phyloP scores from a whole-genome alignment of 2,888 invertebrate genomes.

The Aromia moschata region DNA sequence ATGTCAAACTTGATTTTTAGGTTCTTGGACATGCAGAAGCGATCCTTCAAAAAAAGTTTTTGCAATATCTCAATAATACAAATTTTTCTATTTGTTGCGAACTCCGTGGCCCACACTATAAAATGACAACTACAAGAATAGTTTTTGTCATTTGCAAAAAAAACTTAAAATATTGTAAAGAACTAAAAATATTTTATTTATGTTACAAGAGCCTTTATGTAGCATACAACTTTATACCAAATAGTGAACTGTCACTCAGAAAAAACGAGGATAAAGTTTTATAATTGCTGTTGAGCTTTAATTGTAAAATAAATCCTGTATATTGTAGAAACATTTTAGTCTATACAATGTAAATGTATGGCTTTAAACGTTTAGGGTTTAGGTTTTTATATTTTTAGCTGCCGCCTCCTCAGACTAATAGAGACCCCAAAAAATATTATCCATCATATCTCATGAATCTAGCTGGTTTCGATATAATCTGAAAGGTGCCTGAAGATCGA shows the following conservation, averaged over 20 bases:
- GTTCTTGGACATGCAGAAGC: no score
- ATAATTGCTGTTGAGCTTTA: constrained; percentile 61
- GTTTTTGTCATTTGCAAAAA: no score
- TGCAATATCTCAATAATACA: no score
- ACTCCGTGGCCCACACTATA: no score
- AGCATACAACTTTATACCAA: constrained; percentile 47
- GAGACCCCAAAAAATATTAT: not conserved
- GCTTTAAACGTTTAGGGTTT: constrained; percentile 47
- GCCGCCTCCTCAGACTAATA: constrained; percentile 23
- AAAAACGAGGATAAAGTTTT: constrained; percentile 47
- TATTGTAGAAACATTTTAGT: constrained; percentile 43
- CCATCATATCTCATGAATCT: not conserved
- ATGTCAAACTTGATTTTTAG: no score
- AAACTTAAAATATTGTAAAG: no score
- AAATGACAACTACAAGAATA: no score
- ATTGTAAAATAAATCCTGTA: constrained; percentile 56
- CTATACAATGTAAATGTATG: constrained; percentile 46
- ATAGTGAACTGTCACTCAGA: constrained; percentile 56
- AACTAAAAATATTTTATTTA: no score
- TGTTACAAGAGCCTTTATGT: no score
- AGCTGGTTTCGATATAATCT: not conserved
- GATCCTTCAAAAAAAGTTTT: no score
- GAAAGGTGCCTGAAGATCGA: constrained; percentile 16
- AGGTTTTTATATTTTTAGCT: constrained; percentile 39
- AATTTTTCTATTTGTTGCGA: no score